Evolutionary conservation across 2,797 vertebrate species (phyloP), one percentile per base, ranked within the genome.

Genomic region (Sandelia bainsii): DNA sequence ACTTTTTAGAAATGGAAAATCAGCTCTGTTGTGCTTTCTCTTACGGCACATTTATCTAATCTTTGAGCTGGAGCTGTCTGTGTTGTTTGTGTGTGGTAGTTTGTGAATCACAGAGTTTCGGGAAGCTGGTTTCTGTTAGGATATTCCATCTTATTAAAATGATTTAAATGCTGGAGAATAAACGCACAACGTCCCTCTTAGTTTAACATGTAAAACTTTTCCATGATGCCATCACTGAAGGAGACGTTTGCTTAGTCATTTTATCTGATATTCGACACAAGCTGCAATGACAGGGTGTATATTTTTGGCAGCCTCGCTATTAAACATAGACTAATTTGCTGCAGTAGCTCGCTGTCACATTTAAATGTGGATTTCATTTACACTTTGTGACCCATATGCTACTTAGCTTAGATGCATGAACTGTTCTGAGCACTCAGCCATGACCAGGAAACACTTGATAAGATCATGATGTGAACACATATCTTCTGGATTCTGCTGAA

Each of bases 191-290:
- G 51, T 27, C 51, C 40, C 49, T 77, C 52, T 70, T 52, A 62
- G 75, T 49, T 61, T 42, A n/a, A 71, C 48, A 13, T 48, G 51
- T 60, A 20, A 71, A 79, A 71, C 19, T 62, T 90, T 87, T 84
- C 83, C 78, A 78, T 68, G 66, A 81, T 83, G 81, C 75, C 77
- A 72, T 86, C 69, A 67, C 16, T 17, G 23, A 65, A 75, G 50
- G 17, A 83, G 63, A 46, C 72, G 29, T 0, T 51, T 29, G 76
- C 79, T 87, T 71, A 86, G 71, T 78, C 62, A 69, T 84, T 88
- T 83, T 78, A 90, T 83, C 86, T 82, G 71, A 73, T 82, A 87
- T 84, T 73, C 65, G 86, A 90, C 81, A 79, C 83, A 81, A 61
- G 79, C 82, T 56, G 69, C 62, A 27, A 37, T 6, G 58, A 46